Conservation (phyloP, 2,888 invertebrate genomes). For the Colostygia pectinataria region DNA sequence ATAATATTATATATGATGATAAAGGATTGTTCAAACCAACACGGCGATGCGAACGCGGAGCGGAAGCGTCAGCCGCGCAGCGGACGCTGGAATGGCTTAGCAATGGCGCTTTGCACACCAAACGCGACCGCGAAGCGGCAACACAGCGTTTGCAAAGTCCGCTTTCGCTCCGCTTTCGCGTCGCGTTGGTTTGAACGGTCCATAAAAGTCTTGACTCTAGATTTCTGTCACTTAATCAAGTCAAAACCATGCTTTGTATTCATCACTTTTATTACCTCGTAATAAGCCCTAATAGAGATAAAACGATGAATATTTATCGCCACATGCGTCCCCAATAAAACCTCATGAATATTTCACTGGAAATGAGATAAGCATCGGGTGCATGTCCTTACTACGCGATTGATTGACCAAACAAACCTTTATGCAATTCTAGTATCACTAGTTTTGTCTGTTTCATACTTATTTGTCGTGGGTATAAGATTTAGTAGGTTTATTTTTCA, state of each 20-base stretch:
- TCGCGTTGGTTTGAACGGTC: too few species aligned
- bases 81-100: too few species aligned
- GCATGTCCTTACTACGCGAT: slow-evolving; percentile 28
- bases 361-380: slow-evolving; percentile 23
- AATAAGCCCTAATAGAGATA: slow-evolving; percentile 29
- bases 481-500: slow-evolving; percentile 15
- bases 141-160: too few species aligned
- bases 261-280: background rate
- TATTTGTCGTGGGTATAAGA: slow-evolving; percentile 31
- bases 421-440: slow-evolving; percentile 28
- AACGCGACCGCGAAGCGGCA: too few species aligned
- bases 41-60: too few species aligned
- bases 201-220: too few species aligned
- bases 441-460: slow-evolving; percentile 24
- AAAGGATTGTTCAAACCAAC: too few species aligned
- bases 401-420: slow-evolving; percentile 34
- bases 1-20: too few species aligned
- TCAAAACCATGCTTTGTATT: slow-evolving; percentile 7
- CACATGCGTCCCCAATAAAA: slow-evolving; percentile 28
- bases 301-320: slow-evolving; percentile 22
- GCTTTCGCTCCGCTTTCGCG: too few species aligned
- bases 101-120: too few species aligned
- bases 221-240: too few species aligned
- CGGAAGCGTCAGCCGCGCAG: too few species aligned
- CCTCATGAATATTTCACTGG: slow-evolving; percentile 28